Conservation (phyloP, 2,888 invertebrate genomes). For the Leptogaster cylindrica region DNA sequence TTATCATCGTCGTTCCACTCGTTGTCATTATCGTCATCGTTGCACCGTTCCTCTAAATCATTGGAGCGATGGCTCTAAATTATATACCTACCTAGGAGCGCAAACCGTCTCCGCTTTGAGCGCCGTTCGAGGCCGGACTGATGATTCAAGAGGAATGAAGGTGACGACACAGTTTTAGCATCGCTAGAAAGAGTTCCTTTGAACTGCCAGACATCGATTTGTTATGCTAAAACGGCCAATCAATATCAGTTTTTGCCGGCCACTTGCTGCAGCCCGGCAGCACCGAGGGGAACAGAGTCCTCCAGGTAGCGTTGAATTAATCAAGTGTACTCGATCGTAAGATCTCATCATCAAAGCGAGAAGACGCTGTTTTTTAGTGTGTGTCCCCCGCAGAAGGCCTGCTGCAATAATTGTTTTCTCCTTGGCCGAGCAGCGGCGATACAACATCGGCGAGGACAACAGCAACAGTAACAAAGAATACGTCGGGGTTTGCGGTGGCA, state of each 20-base stretch:
- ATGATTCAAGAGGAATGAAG: not conserved
- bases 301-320: slow-evolving; percentile 25
- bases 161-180: not conserved
- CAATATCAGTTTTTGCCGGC: slow-evolving; percentile 21
- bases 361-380: not conserved
- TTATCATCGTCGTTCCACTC: no score
- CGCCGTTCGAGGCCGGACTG: not conserved
- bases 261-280: not conserved
- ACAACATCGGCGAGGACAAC: not conserved
- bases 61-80: slow-evolving; percentile 27
- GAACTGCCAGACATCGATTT: slow-evolving; percentile 30
- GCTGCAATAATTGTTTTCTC: slow-evolving; percentile 20
- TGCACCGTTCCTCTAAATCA: slow-evolving; percentile 30
- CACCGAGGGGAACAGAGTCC: not conserved
- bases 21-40: no score
- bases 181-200: slow-evolving; percentile 13
- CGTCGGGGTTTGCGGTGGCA: slow-evolving; percentile 1
- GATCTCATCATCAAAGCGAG: slow-evolving; percentile 22
- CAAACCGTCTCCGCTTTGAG: no score
- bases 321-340: slow-evolving; percentile 32
- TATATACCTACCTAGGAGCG: slow-evolving; percentile 18
- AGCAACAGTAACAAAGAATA: no score
- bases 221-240: slow-evolving; percentile 39
- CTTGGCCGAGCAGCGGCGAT: not conserved
- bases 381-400: slow-evolving; percentile 2